Percentiles rank a stretch among this genome's conserved stretches.
These are phyloP conservation scores for Taenaris catops DNA, from an alignment of 2,888 invertebrate species.

Conservation along the genomic window DNA sequence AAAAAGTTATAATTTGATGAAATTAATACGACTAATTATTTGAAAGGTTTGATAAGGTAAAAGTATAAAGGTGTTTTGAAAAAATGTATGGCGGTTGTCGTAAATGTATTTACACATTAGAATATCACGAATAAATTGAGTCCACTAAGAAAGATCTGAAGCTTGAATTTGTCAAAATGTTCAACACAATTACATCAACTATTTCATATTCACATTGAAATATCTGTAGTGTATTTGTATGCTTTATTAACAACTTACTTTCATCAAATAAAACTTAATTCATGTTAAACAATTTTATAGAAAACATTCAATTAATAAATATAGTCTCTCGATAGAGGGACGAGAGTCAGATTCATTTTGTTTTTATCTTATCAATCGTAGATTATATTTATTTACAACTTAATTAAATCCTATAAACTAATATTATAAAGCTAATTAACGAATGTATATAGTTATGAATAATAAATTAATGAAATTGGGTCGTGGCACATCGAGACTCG, in stretches of 20 bases:
- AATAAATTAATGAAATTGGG: constrained; percentile 77
- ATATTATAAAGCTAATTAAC: constrained; percentile 68
- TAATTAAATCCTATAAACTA: constrained; percentile 57
- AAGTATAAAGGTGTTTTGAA: too few species aligned
- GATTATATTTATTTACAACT: constrained; percentile 67
- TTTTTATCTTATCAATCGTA: constrained; percentile 26
- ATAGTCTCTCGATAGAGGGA: neutral
- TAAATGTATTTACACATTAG: too few species aligned
- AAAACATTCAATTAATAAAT: constrained; percentile 1
- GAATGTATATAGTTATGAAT: constrained; percentile 62
- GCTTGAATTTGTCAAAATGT: too few species aligned
- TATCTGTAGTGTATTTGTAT: too few species aligned
- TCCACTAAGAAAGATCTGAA: too few species aligned
- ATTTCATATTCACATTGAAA: too few species aligned
- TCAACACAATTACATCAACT: neutral
- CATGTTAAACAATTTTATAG: neutral
- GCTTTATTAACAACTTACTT: neutral
- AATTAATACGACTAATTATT: too few species aligned
- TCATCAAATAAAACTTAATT: neutral
- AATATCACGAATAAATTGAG: too few species aligned
- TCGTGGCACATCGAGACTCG: constrained; percentile 54
- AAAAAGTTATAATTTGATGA: too few species aligned
- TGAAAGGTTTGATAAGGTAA: too few species aligned
- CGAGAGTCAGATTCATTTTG: constrained; percentile 4
- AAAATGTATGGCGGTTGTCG: too few species aligned